Conservation (phyloP, 2,113 vertebrate species). For the Mohoua ochrocephala region DNA sequence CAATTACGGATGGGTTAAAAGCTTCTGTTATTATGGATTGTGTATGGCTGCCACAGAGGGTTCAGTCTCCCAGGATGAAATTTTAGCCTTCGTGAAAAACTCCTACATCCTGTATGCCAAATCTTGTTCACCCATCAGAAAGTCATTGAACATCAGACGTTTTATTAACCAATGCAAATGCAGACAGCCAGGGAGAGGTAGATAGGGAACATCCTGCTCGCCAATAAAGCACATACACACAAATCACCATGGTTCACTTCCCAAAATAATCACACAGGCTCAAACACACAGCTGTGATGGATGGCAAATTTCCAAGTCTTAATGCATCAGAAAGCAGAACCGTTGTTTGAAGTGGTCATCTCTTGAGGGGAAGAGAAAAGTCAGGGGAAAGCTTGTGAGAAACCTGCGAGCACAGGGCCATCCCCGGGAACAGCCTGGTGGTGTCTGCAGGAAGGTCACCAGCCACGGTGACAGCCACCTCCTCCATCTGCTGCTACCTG, state of each 20-base stretch:
- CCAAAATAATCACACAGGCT: conserved; percentile 61
- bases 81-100: background rate
- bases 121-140: conserved; percentile 36
- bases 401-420: background rate
- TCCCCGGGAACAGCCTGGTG: background rate
- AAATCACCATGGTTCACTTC: conserved; percentile 62
- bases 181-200: conserved; percentile 20
- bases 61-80: conserved; percentile 9
- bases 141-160: conserved; percentile 29
- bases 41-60: conserved; percentile 1
- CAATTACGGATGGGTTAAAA: conserved; percentile 51
- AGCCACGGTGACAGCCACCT: accelerated
- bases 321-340: conserved; percentile 58
- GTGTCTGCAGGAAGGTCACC: background rate
- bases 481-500: background rate
- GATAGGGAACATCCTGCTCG: conserved; percentile 25
- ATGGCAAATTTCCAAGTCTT: conserved; percentile 62
- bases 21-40: conserved; percentile 35
- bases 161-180: conserved; percentile 57
- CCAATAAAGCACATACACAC: conserved; percentile 37
- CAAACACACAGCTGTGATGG: conserved; percentile 57
- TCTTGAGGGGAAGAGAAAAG: conserved; percentile 3
- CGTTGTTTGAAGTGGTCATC: conserved; percentile 45
- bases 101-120: background rate
- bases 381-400: background rate